Evolutionary conservation across 2,797 vertebrate genomes (phyloP).

Genomic region (Manis crassicaudata): DNA sequence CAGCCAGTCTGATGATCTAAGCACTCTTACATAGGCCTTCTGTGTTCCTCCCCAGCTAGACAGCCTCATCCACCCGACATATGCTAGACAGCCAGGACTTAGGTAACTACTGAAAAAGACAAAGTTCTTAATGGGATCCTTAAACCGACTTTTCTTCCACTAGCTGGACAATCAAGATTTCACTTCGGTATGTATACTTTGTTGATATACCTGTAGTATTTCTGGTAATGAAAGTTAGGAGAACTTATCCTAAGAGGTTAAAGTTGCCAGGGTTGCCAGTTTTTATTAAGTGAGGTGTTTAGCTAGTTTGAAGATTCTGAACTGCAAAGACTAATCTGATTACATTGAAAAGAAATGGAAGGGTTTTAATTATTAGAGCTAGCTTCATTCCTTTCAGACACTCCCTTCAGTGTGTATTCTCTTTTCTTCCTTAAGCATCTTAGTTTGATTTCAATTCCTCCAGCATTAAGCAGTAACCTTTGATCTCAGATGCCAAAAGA

Average conservation of each 20-base stretch:
- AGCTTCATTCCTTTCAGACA: neutral
- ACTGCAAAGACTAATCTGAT: neutral
- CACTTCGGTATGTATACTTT: neutral
- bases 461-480: neutral
- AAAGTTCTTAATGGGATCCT: neutral
- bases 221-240: neutral
- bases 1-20: neutral
- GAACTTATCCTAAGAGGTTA: neutral
- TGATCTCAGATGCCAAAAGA: neutral
- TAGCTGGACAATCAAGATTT: neutral
- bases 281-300: neutral
- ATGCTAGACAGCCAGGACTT: neutral
- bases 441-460: neutral
- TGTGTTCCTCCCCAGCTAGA: neutral
- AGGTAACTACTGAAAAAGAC: neutral
- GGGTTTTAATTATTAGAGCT: neutral
- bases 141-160: conserved; percentile 21
- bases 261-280: neutral
- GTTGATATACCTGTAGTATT: neutral
- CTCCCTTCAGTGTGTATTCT: neutral
- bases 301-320: neutral
- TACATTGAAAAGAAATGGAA: conserved; percentile 14
- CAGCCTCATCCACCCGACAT: neutral
- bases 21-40: neutral
- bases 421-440: neutral